Evolutionary conservation across 2,888 invertebrate species (phyloP).

Genomic region (Craniophora ligustri): DNA sequence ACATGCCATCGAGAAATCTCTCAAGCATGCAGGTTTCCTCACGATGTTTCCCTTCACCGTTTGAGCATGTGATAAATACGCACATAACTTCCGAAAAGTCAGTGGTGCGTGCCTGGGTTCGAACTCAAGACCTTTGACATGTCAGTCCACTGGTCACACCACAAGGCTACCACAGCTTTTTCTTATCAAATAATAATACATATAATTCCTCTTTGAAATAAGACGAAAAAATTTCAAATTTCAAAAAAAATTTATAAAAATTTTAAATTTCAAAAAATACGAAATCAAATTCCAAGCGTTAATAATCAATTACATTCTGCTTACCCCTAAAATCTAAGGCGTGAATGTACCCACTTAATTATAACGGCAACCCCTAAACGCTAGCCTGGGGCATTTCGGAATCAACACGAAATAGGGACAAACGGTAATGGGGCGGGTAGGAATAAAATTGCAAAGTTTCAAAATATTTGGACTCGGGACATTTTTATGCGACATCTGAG

Average conservation of each 20-base stretch:
- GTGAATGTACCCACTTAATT: slow-evolving; percentile 46
- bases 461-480: slow-evolving; percentile 7
- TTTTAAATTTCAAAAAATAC: background rate
- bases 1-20: too few species aligned
- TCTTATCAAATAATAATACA: too few species aligned
- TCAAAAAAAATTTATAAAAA: background rate
- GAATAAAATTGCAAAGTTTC: slow-evolving; percentile 37
- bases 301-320: slow-evolving; percentile 20
- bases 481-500: background rate
- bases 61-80: too few species aligned
- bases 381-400: slow-evolving; percentile 37
- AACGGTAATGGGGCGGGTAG: slow-evolving; percentile 15
- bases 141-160: too few species aligned
- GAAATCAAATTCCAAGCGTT: slow-evolving; percentile 11
- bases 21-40: too few species aligned
- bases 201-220: too few species aligned
- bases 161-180: too few species aligned
- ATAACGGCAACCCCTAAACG: slow-evolving; percentile 37
- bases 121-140: too few species aligned
- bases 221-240: too few species aligned
- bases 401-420: slow-evolving; percentile 40
- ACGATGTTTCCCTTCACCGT: too few species aligned
- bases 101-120: too few species aligned
- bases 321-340: slow-evolving; percentile 22
- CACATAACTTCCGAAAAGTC: too few species aligned